Evolutionary conservation across 1,140 invertebrate species (phyloP), one percentile per base, ranked within the genome.

Genomic region (Rhynchophorus ferrugineus): DNA sequence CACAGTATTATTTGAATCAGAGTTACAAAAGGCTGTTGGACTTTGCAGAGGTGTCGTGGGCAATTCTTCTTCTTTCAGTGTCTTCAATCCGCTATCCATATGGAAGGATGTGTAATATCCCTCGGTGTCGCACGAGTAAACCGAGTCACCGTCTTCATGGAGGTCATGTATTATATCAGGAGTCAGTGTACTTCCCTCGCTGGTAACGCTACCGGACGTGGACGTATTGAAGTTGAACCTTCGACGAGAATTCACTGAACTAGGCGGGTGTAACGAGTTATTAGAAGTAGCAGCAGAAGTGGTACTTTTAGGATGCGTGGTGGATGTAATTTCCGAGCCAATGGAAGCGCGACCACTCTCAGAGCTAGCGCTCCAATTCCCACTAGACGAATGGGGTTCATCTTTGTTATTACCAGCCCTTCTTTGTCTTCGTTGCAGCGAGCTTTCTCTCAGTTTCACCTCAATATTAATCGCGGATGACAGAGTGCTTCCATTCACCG

Each of bases 61-160:
- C 17, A 72, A 66, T 65, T 88, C 87, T 70, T 90, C 86, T 68
- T 89, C 87, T 66, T 85, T 84, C 11, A 87, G 69, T 0, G 85
- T 89, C 68, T 91, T 91, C 36, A 96, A 69, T 1, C 93, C 94
- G 47, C 90, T 94, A 69, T 97, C 94, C 75, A 93, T 84, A 67
- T 96, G 91, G 74, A 97, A 96, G 8, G 91, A 95, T 0, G 94
- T 97, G 69, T 95, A 97, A 69, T 96, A 97, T 8, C 94, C 93
- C 71, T 96, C 94, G 9, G 92, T 94, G 67, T 97, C 94, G 63
- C 92, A 91, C 3, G 91, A 95, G 70, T 94, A 95, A 37, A 91
- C 89, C 0, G 91, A 95, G 70, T 94, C 91, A 33, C 87, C 84
- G 64, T 95, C 91, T 67, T 91, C 87, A 24, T 76, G 75, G 7